phyloP scores from a whole-genome alignment of 2,888 invertebrate species.

The Chymomyza fuscimana region DNA sequence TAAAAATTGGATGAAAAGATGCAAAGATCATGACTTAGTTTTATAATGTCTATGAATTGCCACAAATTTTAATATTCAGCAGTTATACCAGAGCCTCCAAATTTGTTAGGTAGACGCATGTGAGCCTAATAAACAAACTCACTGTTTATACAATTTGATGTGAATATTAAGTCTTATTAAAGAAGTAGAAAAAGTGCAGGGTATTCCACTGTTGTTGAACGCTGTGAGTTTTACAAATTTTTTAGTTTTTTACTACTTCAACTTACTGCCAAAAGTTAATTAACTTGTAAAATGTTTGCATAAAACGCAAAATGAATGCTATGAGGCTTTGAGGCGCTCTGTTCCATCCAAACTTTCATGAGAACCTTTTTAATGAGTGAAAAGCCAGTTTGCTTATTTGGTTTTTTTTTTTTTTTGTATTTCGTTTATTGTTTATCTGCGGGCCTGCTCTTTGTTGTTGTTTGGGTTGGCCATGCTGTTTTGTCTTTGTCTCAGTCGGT shows the following conservation, averaged over 20 bases:
- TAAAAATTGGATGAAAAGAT: no score
- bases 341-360: slow-evolving; percentile 42
- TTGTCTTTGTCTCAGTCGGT: background rate
- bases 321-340: background rate
- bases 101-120: no score
- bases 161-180: no score
- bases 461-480: background rate
- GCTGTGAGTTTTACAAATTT: background rate
- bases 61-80: no score
- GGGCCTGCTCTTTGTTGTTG: background rate
- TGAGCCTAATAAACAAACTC: no score
- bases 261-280: slow-evolving; percentile 47
- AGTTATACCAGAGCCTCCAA: no score
- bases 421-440: slow-evolving; percentile 7
- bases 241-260: slow-evolving; percentile 27
- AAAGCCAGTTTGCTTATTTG: slow-evolving; percentile 2
- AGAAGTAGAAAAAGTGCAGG: no score
- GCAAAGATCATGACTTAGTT: no score
- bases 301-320: slow-evolving; percentile 4
- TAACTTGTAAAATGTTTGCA: slow-evolving; percentile 53
- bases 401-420: slow-evolving; percentile 19
- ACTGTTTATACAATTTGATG: no score
- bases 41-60: no score
- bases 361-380: slow-evolving; percentile 26
- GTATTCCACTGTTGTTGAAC: no score